Conservation (phyloP, 1,140 invertebrate genomes). For the Batillaria attramentaria region DNA sequence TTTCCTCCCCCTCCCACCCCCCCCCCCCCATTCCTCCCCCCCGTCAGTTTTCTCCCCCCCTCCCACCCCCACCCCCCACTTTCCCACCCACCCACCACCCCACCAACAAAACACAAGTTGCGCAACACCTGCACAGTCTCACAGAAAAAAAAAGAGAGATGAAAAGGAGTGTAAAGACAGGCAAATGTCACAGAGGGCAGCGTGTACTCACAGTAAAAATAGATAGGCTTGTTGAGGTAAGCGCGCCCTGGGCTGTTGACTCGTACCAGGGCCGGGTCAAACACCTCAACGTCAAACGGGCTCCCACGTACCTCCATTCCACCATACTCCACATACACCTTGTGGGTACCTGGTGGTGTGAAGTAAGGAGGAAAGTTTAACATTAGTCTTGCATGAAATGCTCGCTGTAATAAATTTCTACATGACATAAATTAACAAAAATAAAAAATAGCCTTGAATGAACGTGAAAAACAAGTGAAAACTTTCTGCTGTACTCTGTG, state of each 20-base stretch:
- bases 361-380: no score
- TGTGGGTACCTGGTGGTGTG: slow-evolving; percentile 58
- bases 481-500: no score
- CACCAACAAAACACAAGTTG: not conserved
- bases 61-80: not conserved
- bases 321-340: slow-evolving; percentile 90
- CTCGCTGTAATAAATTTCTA: not conserved
- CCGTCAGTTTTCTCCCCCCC: no score
- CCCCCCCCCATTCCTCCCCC: no score
- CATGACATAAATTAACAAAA: no score
- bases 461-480: no score
- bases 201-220: slow-evolving; percentile 58
- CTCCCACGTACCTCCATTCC: slow-evolving; percentile 91
- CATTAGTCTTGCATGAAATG: no score
- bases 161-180: not conserved
- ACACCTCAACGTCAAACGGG: slow-evolving; percentile 94
- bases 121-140: not conserved
- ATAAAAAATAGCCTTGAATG: no score
- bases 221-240: slow-evolving; percentile 64
- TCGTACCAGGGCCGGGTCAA: slow-evolving; percentile 84
- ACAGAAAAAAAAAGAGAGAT: no score
- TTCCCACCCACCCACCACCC: not conserved
- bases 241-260: slow-evolving; percentile 72
- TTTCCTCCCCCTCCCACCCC: no score
- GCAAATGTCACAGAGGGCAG: not conserved